Percentiles rank a stretch among this genome's conserved stretches.
Evolutionary conservation across 2,113 vertebrate species (phyloP).

Genomic region (Rutilus rutilus): DNA sequence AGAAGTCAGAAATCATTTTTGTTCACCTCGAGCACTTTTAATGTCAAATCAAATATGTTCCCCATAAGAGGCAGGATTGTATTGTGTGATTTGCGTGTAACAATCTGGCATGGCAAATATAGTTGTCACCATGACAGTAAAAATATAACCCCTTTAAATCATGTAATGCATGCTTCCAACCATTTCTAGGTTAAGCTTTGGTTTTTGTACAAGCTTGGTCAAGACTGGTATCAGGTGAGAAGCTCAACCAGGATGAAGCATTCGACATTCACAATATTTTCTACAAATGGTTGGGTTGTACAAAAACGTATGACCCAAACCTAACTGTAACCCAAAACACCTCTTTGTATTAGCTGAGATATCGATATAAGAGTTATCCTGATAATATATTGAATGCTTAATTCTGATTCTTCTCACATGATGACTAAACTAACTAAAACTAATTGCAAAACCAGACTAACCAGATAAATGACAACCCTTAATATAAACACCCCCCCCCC

Average conservation of each 20-base stretch:
- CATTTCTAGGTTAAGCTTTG: background rate
- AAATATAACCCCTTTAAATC: background rate
- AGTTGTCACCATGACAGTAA: background rate
- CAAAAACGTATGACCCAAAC: background rate
- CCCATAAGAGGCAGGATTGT: constrained; percentile 41
- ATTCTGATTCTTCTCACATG: background rate
- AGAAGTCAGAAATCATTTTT: constrained; percentile 62
- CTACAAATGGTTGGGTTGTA: background rate
- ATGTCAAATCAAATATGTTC: constrained; percentile 71
- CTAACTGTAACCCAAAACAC: background rate
- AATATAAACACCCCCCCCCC: too few species aligned
- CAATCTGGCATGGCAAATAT: constrained; percentile 5
- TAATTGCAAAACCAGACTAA: background rate
- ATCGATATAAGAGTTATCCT: background rate
- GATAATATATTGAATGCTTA: background rate
- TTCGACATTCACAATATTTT: background rate
- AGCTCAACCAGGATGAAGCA: too few species aligned
- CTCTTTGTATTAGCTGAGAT: background rate
- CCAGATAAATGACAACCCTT: too few species aligned
- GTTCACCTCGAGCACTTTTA: constrained; percentile 70
- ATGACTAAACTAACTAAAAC: background rate
- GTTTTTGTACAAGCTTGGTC: background rate
- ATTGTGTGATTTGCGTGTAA: background rate
- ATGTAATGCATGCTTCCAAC: background rate
- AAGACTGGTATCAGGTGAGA: background rate